Conservation (phyloP, 64 coral and sea anemone species). For the Stichodactyla mertensii region DNA sequence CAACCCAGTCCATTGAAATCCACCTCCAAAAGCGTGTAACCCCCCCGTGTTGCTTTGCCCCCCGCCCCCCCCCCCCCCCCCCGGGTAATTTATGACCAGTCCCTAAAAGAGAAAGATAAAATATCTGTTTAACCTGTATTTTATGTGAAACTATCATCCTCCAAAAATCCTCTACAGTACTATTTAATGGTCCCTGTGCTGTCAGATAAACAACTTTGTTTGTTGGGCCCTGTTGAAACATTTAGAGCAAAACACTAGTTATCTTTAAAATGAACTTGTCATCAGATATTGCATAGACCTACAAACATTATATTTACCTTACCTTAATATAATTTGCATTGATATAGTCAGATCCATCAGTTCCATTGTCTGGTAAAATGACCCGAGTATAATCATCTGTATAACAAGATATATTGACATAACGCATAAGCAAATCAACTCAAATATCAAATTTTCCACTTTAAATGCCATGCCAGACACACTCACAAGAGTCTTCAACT, state of each 20-base stretch:
- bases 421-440: background rate
- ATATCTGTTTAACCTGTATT: conserved; percentile 55
- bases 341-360: conserved; percentile 89
- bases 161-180: conserved; percentile 92
- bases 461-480: too few relatives aligned
- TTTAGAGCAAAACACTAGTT: background rate
- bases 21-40: too few relatives aligned
- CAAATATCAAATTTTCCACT: background rate
- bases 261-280: too few relatives aligned
- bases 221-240: conserved; percentile 48
- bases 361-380: conserved; percentile 57
- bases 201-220: conserved; percentile 58
- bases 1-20: too few relatives aligned
- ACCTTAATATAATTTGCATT: conserved; percentile 98
- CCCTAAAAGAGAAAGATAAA: too few relatives aligned
- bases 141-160: conserved; percentile 69
- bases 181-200: conserved; percentile 78
- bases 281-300: too few relatives aligned
- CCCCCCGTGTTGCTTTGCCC: too few relatives aligned
- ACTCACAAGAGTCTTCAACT: too few relatives aligned
- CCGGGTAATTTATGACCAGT: too few relatives aligned
- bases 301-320: conserved; percentile 34
- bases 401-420: background rate
- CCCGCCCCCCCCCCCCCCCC: too few relatives aligned
- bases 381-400: conserved; percentile 87